Evolutionary conservation across 2,113 vertebrate genomes (phyloP).

Genomic region (Neolamprologus falcicula): DNA sequence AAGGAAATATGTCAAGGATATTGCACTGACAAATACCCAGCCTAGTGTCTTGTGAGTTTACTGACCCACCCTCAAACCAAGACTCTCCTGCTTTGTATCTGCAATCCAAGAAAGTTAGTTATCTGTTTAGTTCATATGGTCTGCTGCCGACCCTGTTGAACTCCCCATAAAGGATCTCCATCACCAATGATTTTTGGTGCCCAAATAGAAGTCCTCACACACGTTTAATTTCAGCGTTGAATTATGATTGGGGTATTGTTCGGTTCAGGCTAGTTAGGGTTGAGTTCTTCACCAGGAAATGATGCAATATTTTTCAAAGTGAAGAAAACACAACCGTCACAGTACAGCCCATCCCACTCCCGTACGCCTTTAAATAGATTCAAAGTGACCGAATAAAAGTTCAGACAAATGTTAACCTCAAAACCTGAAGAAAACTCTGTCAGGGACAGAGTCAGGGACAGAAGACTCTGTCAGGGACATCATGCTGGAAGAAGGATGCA

Average conservation of each 20-base stretch:
- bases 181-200: neutral
- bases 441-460: neutral
- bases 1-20: neutral
- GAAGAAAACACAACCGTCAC: neutral
- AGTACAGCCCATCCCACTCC: neutral
- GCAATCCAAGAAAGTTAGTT: neutral
- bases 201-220: neutral
- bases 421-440: neutral
- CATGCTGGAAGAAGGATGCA: neutral
- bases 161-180: neutral
- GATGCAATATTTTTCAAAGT: neutral
- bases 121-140: neutral
- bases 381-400: neutral
- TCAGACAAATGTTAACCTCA: neutral
- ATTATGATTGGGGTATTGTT: neutral
- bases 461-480: neutral
- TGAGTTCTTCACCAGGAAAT: neutral
- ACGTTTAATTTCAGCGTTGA: neutral
- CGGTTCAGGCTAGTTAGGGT: neutral
- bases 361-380: neutral
- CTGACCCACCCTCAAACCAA: neutral
- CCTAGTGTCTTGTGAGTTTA: neutral
- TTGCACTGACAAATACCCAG: neutral
- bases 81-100: neutral
- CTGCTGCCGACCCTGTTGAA: neutral